Base-by-base conservation (phyloP, 2,797 vertebrate genomes). In the Ficedula albicollis region DNA sequence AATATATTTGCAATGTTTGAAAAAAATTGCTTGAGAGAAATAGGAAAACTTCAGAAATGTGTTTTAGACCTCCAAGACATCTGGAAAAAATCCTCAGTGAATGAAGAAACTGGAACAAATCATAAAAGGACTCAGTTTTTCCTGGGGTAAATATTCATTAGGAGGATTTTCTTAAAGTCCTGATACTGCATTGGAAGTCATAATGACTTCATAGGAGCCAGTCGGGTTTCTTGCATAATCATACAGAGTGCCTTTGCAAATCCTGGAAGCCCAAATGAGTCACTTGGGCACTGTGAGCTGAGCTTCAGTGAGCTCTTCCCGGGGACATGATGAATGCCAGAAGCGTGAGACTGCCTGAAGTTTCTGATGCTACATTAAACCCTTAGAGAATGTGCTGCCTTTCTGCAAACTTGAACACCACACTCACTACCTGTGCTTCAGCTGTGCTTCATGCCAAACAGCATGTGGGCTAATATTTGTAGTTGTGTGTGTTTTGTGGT, bases 191-290 rank as follows among this genome's bases (percentile, higher is more conserved):
- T 10, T 72, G 88, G 86, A 83, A 89, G 70, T 49, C 51, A 69
- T 55, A 92, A 84, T 39, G 49, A 51, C 49, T 79, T 52, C 27
- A 10, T 67, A 48, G 52, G 66, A 95, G 48, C 54, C 52, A 70
- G 49, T 64, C 36, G 94, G 39, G 52, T 93, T 97, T 95, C 81
- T 87, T 83, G 49, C 70, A 62, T 66, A 90, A 88, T 72, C 41
- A 32, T 38, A 30, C 54, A 38, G 62, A 91, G 29, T 63, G 46
- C 95, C 76, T 95, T 96, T 89, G 63, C 92, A 84, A 81, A 81
- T 96, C 76, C 93, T 96, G 67, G 89, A 89, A 87, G 69, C 52
- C 16, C 7, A 20, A 27, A 46, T 95, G 91, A 96, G 84, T 92
- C 81, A 51, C 84, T 72, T 67, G 56, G 66, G 84, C 58, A 11